phyloP scores from a whole-genome alignment of 2,888 invertebrate species.

The Tryphoninae sp. region DNA sequence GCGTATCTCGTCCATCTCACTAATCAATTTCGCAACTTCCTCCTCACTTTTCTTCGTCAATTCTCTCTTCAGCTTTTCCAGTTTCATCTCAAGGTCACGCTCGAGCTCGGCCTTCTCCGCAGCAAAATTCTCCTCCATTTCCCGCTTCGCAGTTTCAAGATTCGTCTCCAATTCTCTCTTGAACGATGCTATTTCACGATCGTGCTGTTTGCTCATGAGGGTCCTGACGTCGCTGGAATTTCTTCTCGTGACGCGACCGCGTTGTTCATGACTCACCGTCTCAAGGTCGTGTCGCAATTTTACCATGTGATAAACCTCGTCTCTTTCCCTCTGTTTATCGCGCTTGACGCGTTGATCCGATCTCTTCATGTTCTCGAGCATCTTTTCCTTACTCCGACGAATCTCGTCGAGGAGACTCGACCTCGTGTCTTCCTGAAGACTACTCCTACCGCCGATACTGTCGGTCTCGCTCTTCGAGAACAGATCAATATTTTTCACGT shows the following conservation, averaged over 20 bases:
- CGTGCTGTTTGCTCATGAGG: conserved; percentile 75
- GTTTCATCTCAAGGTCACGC: conserved; percentile 80
- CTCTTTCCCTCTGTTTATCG: conserved; percentile 65
- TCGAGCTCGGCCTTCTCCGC: conserved; percentile 82
- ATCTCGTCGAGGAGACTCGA: conserved; percentile 70
- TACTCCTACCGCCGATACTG: conserved; percentile 71
- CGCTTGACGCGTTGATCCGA: conserved; percentile 58
- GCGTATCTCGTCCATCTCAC: conserved; percentile 75
- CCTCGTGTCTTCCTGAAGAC: conserved; percentile 64
- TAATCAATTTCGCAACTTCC: conserved; percentile 74
- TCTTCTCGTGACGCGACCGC: conserved; percentile 58
- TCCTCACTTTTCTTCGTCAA: conserved; percentile 80
- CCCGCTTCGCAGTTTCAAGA: conserved; percentile 78
- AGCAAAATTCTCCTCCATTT: conserved; percentile 80
- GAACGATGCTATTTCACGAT: conserved; percentile 83
- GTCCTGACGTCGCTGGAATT: conserved; percentile 79
- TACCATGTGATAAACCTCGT: conserved; percentile 66
- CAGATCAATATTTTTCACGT: conserved; percentile 76
- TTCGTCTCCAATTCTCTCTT: conserved; percentile 84
- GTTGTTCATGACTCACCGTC: conserved; percentile 74
- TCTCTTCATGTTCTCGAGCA: conserved; percentile 72
- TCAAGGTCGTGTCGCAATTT: conserved; percentile 67
- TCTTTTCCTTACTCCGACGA: conserved; percentile 70
- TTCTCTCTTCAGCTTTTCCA: conserved; percentile 82
- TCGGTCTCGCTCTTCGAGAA: conserved; percentile 76